phyloP scores from a whole-genome alignment of 2,113 vertebrate species.

The Cichladusa arquata region DNA sequence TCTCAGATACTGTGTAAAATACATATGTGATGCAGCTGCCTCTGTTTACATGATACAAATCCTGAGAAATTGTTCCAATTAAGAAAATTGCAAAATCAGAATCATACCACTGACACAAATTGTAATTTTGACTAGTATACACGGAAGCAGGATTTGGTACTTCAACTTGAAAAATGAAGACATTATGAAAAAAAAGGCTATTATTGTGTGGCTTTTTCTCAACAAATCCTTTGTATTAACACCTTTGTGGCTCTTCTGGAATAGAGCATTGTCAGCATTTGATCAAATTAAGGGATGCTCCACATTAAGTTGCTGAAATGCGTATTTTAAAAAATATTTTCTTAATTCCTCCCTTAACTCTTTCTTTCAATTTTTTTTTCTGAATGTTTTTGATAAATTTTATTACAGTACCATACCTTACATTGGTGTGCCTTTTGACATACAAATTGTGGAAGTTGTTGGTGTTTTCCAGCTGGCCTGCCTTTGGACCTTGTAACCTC shows the following conservation, averaged over 20 bases:
- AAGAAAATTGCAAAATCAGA: background rate
- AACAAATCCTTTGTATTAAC: background rate
- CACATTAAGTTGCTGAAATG: background rate
- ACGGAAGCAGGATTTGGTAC: background rate
- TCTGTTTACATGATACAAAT: background rate
- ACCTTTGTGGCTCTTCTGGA: background rate
- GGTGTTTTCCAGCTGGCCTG: slow-evolving; percentile 93
- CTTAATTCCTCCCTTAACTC: background rate
- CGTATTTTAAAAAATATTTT: background rate
- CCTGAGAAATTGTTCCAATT: background rate
- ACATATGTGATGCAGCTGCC: background rate
- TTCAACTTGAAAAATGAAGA: background rate
- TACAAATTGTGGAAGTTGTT: slow-evolving; percentile 99
- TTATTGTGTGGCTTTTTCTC: background rate
- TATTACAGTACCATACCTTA: slow-evolving; percentile 76
- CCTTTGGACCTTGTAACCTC: slow-evolving; percentile 92
- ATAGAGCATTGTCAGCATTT: background rate
- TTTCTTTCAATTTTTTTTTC: background rate
- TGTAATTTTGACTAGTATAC: background rate
- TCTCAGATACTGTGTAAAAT: background rate
- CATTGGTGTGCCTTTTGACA: slow-evolving; percentile 95
- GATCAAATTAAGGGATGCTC: background rate
- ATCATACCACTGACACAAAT: accelerated
- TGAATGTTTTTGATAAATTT: background rate
- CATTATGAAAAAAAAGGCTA: background rate